Percentiles rank a stretch among this genome's conserved stretches.
Conservation (phyloP, 2,113 vertebrate species). For the Cynoglossus semilaevis region DNA sequence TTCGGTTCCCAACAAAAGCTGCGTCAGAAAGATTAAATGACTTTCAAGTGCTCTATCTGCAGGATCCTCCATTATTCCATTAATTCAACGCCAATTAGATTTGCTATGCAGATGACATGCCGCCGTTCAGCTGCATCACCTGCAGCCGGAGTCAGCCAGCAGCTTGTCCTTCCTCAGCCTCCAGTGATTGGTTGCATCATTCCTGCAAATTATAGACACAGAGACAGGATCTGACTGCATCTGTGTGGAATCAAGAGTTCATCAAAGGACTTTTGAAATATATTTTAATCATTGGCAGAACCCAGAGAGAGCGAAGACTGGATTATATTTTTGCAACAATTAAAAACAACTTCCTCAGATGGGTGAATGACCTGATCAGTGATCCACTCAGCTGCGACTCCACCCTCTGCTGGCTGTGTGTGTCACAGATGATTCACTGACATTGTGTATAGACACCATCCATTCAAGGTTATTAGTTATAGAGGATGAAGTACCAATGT, state of each 20-base stretch:
- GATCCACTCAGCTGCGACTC: neutral
- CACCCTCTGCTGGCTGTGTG: neutral
- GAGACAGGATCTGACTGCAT: slow-evolving; percentile 1
- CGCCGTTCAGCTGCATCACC: slow-evolving; percentile 19
- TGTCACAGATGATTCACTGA: neutral
- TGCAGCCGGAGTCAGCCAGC: slow-evolving; percentile 33
- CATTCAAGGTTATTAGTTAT: slow-evolving; percentile 4
- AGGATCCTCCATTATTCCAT: slow-evolving; percentile 38
- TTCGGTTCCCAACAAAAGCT: slow-evolving; percentile 29
- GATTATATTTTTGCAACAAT: no score
- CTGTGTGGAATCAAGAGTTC: no score
- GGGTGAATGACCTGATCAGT: no score
- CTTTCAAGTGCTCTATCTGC: slow-evolving; percentile 46
- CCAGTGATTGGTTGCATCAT: slow-evolving; percentile 23
- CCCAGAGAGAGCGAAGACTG: no score
- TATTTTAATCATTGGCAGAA: no score
- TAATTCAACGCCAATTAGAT: slow-evolving; percentile 50
- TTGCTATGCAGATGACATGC: slow-evolving; percentile 34
- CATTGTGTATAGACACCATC: neutral
- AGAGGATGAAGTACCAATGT: neutral
- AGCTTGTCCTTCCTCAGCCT: slow-evolving; percentile 17
- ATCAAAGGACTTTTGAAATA: no score
- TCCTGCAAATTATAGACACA: slow-evolving; percentile 17
- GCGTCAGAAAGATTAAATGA: slow-evolving; percentile 18
- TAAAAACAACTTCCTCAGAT: no score